Evolutionary conservation across 2,888 invertebrate species (phyloP), one percentile per base, ranked within the genome.

Genomic region (Agonopterix alstromeriana): DNA sequence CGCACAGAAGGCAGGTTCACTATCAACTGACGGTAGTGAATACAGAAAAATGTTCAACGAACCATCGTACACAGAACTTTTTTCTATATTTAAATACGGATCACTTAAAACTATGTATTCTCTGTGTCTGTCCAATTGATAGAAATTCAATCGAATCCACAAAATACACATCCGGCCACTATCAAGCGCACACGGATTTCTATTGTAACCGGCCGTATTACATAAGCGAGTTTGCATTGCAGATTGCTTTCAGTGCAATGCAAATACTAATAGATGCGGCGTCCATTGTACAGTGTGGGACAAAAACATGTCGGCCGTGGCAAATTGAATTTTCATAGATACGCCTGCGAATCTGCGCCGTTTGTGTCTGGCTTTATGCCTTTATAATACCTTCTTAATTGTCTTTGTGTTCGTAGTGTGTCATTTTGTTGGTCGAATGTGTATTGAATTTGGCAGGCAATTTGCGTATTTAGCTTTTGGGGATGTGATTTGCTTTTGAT

Each of bases 321-420:
- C 73, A 78, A 82, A 82, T 82, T 79, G 74, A 81, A 79, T 82
- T 82, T 82, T 77, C 79, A 82, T 81, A 77, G 76, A 76, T 76
- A 74, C 67, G 60, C 62, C 58, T 51, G 55, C 47, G 57, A 53
- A 52, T 53, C 53, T 55, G 56, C 46, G 11, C 36, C 47, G 55
- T 54, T 47, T 47, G 48, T 48, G 48, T 48, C 47, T 50, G 53
- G 47, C 52, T 56, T 56, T 58, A 57, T 61, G 64, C 57, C 56
- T 64, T 61, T 56, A 59, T 62, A 54, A 61, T 57, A 53, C 52
- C 45, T 48, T 46, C 45, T 44, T 55, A 55, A 52, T 57, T 59
- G 54, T 50, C 51, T 50, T 49, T 47, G 48, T 44, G 43, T 10
- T 35, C 11, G 11, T 35, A 35, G 47, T 43, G 43, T 43, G 10